These are phyloP conservation scores for Deilephila porcellus DNA, from an alignment of 2,888 invertebrate genomes.

Conservation along the genomic window DNA sequence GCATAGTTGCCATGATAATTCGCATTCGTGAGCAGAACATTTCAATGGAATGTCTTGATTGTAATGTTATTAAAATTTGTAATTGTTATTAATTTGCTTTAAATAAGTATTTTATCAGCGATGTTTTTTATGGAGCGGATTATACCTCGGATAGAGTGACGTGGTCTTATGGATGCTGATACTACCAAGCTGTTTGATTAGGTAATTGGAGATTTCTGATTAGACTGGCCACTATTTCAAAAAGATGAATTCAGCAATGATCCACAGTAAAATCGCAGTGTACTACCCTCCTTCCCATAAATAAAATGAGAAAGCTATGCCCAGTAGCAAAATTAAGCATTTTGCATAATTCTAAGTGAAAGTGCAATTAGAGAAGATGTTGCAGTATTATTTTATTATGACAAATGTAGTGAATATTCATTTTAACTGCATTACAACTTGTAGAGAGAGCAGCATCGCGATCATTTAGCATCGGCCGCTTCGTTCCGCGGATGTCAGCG, in stretches of 20 bases:
- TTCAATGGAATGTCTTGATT: slow-evolving; percentile 42
- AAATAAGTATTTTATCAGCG: slow-evolving; percentile 20
- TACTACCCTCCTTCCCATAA: too few relatives aligned
- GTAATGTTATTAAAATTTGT: background rate
- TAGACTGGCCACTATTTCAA: too few relatives aligned
- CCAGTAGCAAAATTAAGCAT: too few relatives aligned
- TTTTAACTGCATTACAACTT: too few relatives aligned
- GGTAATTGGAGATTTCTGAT: too few relatives aligned
- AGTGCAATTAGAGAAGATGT: background rate
- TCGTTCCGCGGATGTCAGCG: slow-evolving; percentile 4
- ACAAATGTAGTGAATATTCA: slow-evolving; percentile 17
- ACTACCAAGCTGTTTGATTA: too few relatives aligned
- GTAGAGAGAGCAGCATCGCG: slow-evolving; percentile 20
- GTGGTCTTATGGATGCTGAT: too few relatives aligned
- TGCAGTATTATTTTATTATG: background rate
- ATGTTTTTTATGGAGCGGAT: too few relatives aligned
- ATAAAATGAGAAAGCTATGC: too few relatives aligned
- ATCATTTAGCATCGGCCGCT: slow-evolving; percentile 4
- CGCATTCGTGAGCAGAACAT: slow-evolving; percentile 53
- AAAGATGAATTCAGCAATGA: too few relatives aligned
- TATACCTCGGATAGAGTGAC: too few relatives aligned
- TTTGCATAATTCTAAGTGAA: background rate
- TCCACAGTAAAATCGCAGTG: too few relatives aligned
- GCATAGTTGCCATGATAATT: slow-evolving; percentile 62
- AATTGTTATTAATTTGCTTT: slow-evolving; percentile 38